phyloP scores from a whole-genome alignment of 2,888 invertebrate species.

The Plagodis pulveraria region DNA sequence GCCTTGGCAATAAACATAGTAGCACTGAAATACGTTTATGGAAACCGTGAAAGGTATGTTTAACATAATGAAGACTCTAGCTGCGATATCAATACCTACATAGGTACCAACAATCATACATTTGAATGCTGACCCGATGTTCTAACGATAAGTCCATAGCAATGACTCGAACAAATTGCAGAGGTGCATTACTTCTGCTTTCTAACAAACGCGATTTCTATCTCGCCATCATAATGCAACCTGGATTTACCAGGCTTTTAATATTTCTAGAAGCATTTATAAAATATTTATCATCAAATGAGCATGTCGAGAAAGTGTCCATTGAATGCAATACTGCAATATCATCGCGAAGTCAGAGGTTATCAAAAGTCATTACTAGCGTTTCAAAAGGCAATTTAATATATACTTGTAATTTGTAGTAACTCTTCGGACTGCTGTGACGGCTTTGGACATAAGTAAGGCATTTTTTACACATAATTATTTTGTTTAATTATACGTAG shows the following conservation, averaged over 20 bases:
- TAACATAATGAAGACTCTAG: not conserved
- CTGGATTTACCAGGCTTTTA: conserved; percentile 16
- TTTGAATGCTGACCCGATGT: conserved; percentile 3
- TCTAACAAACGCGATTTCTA: conserved; percentile 25
- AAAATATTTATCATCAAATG: conserved; percentile 24
- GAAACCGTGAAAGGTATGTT: not conserved
- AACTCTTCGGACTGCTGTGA: no score
- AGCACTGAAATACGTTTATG: no score
- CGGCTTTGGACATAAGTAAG: no score
- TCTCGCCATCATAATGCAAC: conserved; percentile 15
- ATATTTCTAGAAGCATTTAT: conserved; percentile 23
- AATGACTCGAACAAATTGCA: conserved; percentile 24
- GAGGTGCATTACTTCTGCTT: conserved; percentile 15
- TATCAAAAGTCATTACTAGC: not conserved
- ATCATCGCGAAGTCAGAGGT: conserved; percentile 29
- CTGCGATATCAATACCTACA: not conserved
- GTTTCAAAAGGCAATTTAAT: no score
- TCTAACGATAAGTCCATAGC: conserved; percentile 3
- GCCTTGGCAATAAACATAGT: not conserved
- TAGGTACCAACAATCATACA: not conserved
- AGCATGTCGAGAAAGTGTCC: conserved; percentile 28
- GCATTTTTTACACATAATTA: no score
- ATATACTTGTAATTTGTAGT: no score
- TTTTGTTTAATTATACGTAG: no score
- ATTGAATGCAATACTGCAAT: conserved; percentile 28